Percentiles rank a stretch among this genome's conserved stretches.
These are phyloP conservation scores for Urocolius indicus DNA, from an alignment of 2,113 vertebrate species.

Conservation along the genomic window DNA sequence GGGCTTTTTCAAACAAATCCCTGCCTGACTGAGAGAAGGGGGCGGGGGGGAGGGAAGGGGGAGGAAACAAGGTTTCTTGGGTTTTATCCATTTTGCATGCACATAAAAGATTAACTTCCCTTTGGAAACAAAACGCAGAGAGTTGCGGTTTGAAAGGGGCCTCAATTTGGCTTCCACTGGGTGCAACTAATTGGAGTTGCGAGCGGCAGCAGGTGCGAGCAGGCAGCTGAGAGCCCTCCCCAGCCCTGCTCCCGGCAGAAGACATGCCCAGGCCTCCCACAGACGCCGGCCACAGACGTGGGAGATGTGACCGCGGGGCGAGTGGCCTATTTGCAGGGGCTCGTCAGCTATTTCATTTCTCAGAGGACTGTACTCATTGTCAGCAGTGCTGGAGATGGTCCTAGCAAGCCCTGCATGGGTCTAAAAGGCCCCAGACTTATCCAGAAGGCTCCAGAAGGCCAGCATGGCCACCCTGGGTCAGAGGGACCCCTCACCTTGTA, in stretches of 20 bases:
- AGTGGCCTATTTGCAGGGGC: accelerated
- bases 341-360: accelerated
- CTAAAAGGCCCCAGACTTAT: not conserved
- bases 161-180: constrained; percentile 52
- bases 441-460: not conserved
- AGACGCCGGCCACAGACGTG: not conserved
- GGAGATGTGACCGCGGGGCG: accelerated
- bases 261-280: not conserved
- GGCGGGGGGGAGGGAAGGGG: no score
- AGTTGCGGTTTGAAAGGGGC: constrained; percentile 52
- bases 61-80: not conserved
- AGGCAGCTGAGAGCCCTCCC: constrained; percentile 38
- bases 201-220: constrained; percentile 40
- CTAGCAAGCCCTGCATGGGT: not conserved
- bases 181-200: constrained; percentile 57
- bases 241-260: not conserved
- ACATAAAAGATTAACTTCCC: constrained; percentile 61
- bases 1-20: constrained; percentile 1
- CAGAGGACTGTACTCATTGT: accelerated
- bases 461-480: accelerated
- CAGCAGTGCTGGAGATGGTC: not conserved
- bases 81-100: constrained; percentile 62
- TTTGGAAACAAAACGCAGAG: constrained; percentile 60
- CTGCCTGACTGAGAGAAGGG: not conserved
- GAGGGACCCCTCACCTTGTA: accelerated